Conservation (phyloP, 2,797 vertebrate genomes). For the Melanotaenia boesemani region DNA sequence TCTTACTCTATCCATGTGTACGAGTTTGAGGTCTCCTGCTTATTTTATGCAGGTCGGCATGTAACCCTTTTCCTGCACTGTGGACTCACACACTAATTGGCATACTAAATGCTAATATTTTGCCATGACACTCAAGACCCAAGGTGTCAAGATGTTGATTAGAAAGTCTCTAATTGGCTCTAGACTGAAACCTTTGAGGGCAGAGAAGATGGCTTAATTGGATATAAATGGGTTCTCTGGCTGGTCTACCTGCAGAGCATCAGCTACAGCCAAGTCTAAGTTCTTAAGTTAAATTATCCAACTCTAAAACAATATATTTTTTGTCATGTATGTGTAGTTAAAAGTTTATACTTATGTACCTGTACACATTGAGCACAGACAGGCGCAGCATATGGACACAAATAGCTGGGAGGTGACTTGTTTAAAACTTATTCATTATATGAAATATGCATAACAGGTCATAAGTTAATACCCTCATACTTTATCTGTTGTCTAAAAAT, state of each 20-base stretch:
- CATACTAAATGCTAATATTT: conserved; percentile 78
- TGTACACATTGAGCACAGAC: neutral
- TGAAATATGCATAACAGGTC: conserved; percentile 26
- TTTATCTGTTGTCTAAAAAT: conserved; percentile 3
- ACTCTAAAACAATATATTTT: conserved; percentile 31
- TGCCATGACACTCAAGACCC: conserved; percentile 71
- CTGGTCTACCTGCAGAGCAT: conserved; percentile 56
- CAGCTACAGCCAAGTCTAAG: conserved; percentile 19
- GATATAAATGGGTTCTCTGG: conserved; percentile 56
- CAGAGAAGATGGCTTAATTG: conserved; percentile 64
- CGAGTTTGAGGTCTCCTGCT: conserved; percentile 45
- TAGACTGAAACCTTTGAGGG: conserved; percentile 67
- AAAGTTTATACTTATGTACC: neutral
- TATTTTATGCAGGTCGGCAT: conserved; percentile 59
- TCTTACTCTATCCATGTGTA: conserved; percentile 36
- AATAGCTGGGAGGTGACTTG: neutral
- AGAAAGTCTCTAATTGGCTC: conserved; percentile 75
- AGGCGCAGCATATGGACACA: neutral
- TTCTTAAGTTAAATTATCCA: conserved; percentile 25
- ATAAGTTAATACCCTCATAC: conserved; percentile 12
- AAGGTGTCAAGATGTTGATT: conserved; percentile 78
- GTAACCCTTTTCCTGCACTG: conserved; percentile 52
- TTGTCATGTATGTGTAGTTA: conserved; percentile 15
- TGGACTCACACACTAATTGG: conserved; percentile 72
- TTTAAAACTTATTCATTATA: neutral